Evolutionary conservation across 2,113 vertebrate species (phyloP), one percentile per base, ranked within the genome.

Genomic region (Stomatorhinus ivindoensis): DNA sequence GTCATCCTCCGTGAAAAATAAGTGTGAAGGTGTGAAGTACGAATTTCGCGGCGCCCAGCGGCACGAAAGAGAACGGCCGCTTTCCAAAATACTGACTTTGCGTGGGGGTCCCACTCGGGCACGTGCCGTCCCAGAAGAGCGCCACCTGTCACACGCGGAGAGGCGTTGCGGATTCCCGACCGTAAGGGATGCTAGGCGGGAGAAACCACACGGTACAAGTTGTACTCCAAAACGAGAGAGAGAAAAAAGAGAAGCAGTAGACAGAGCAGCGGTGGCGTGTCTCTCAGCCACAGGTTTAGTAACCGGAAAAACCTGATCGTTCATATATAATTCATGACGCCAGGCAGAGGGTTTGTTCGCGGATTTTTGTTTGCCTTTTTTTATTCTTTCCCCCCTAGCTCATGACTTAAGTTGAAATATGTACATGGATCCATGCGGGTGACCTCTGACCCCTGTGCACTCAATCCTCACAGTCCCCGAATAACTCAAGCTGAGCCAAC

Each of bases 401-500:
- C 90, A 76, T 85, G 53, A 61, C 87, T 88, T 87, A 88, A 88
- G 87, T 88, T 90, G 90, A 87, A 92, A 90, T 92, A 87, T 90
- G 88, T 86, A 91, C 90, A 89, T 88, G 65, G 91, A 90, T 90
- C 89, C 86, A 35, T 89, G 91, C 82, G 65, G 80, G 69, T 92
- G 90, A 92, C 86, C 92, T 89, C 58, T 89, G 88, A 92, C 92
- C 91, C 90, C 61, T 88, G 82, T 91, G 87, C 89, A 88, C 91
- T 90, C 88, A 82, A 90, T 92, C 91, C 90, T 89, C 90, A 89
- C 89, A 89, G 91, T 88, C 89, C 88, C 83, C 90, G 89, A 91
- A 92, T 88, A 90, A 91, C 90, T 91, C 91, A 92, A 92, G 89
- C 92, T 73, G 39, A 90, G 90, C 92, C 91, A 90, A 91, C 87